Base-by-base conservation (phyloP, 2,797 vertebrate species). In the Microhierax caerulescens region DNA sequence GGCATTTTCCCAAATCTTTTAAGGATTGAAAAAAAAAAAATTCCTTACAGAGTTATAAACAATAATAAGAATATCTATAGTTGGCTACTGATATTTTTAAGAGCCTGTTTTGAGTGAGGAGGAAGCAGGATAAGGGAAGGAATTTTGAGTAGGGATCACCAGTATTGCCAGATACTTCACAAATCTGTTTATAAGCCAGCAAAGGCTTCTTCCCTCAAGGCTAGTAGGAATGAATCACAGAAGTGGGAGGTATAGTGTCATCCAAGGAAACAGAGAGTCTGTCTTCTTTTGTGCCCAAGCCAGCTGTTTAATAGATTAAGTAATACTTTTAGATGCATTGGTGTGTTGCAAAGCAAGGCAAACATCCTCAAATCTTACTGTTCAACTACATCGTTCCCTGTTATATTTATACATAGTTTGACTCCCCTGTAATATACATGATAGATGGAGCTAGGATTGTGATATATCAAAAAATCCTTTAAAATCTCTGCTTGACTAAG, bases 1-100 rank as follows among this genome's bases (percentile, higher is more conserved):
- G 51, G n/a, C 36, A 22, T 81, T 76, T 79, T n/a, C 39, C 28
- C 6, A 68, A 17, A 68, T 24, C 8, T 56, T 84, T 47, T 23
- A 60, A 68, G 13, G 59, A 56, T 2, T 30, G 30, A 27, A 4
- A 3, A 45, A 61, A 48, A 13, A n/a, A n/a, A n/a, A n/a, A n/a
- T n/a, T n/a, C n/a, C n/a, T n/a, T n/a, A 16, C 0, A 0, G 41
- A 61, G 36, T 57, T 34, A 27, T 37, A 47, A 88, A 69, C 18
- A 50, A 16, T 11, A 80, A 43, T 37, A 61, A 36, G 59, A 75
- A 10, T 39, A 82, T 34, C 24, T 80, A 5, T 69, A 30, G 6
- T 23, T 72, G 22, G 15, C n/a, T 63, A 10, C 14, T 64, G 50
- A 25, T 63, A 70, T 11, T 65, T 67, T 54, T 17, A 59, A 74